Evolutionary conservation across 2,888 invertebrate genomes (phyloP), one percentile per base, ranked within the genome.

Genomic region (Blera fallax): DNA sequence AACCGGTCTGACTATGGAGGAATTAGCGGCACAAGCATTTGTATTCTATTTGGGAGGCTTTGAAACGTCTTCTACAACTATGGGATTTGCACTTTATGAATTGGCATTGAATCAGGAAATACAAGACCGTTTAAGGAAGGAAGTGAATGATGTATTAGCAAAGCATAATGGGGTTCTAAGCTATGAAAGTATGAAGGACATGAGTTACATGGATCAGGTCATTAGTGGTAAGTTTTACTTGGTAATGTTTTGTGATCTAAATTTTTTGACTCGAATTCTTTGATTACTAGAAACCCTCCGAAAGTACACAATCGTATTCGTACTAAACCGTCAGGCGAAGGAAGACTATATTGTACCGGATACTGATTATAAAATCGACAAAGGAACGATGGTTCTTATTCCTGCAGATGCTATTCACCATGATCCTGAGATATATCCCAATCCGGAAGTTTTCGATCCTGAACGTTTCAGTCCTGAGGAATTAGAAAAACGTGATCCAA

Each of bases 31-130:
- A 0, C 91, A 92, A 50, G 89, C 90, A 0, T 92, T 91, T 80
- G 88, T 89, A 0, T 92, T 91, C 56, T 88, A 91, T 5, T 48
- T 90, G 18, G 91, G 94, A 8, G 95, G 95, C 0, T 94, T 95
- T 87, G 94, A 94, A 89, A 94, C 95, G 0, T 94, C 94, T 0
- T 94, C 95, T 0, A 93, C 94, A 0, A 93, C 94, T 0, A 93
- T 95, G 3, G 93, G 93, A 81, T 94, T 94, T 78, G 89, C 90
- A 6, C 87, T 92, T 0, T 91, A 90, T 54, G 92, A 92, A 74
- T 64, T 92, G 64, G 90, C 91, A 0, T 52, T 89, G 7, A 88
- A 90, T 29, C 89, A 89, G 3, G 89, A 90, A 1, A 37, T 91
- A 67, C 91, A 87, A 88, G 89, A 69, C 0, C 88, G 87, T 10